Percentiles rank a stretch among this genome's conserved stretches.
Evolutionary conservation across 2,113 vertebrate species (phyloP).

Genomic region (Apodemus speciosus): DNA sequence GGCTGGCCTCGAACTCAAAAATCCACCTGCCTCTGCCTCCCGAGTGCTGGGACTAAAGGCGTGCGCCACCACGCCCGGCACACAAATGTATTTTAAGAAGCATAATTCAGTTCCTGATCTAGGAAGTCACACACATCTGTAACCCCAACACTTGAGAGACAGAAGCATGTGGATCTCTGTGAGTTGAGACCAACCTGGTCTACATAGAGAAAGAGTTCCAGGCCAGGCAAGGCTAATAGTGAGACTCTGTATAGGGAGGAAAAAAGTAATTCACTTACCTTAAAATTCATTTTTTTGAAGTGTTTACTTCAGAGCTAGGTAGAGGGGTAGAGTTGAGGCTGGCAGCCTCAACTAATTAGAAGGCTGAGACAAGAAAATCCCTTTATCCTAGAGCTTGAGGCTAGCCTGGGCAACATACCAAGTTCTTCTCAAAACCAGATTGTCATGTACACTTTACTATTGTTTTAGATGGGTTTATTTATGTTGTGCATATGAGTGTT

Average conservation of each 20-base stretch:
- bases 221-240: neutral
- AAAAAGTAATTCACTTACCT: neutral
- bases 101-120: neutral
- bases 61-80: too few relatives aligned
- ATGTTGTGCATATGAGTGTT: neutral
- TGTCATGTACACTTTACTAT: neutral
- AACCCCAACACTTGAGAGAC: neutral
- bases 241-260: too few relatives aligned
- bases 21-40: too few relatives aligned
- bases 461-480: conserved; percentile 23
- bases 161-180: neutral
- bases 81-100: too few relatives aligned
- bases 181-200: neutral
- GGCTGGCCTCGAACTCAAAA: too few relatives aligned
- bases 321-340: too few relatives aligned
- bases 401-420: neutral
- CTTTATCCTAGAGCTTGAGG: neutral
- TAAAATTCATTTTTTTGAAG: neutral
- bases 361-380: neutral
- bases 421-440: neutral
- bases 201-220: neutral
- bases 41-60: too few relatives aligned
- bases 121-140: neutral
- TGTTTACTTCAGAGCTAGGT: neutral
- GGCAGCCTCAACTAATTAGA: neutral